A percentile compares a stretch with the other conserved stretches of the same genome.
Conservation (phyloP, 2,113 vertebrate species). For the Delphinus delphis region DNA sequence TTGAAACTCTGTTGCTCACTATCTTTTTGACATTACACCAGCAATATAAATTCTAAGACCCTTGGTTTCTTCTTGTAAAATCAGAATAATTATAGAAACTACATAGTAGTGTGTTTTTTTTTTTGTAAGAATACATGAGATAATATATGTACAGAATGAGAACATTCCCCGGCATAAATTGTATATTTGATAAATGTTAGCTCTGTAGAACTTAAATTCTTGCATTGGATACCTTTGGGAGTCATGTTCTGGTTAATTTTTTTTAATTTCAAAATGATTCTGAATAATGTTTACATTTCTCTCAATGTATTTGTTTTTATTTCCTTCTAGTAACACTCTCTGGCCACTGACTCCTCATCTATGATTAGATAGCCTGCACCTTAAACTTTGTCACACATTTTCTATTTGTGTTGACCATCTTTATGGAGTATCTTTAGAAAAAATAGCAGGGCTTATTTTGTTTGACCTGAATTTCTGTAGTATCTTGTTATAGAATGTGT, state of each 20-base stretch:
- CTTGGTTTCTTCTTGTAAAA: constrained; percentile 2
- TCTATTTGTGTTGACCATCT: background rate
- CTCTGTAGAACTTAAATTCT: constrained; percentile 7
- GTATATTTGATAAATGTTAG: background rate
- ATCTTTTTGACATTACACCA: background rate
- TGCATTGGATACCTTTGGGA: background rate
- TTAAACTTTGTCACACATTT: background rate
- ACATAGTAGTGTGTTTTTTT: background rate
- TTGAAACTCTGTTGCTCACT: background rate
- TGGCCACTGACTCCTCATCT: background rate
- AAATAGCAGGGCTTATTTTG: background rate
- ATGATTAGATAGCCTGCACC: background rate
- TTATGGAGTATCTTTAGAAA: constrained; percentile 15
- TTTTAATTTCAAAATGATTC: background rate
- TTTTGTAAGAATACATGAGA: background rate
- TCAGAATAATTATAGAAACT: background rate
- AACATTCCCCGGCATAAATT: constrained; percentile 16
- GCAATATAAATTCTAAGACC: background rate
- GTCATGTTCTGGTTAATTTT: background rate
- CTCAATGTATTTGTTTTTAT: background rate
- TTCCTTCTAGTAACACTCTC: background rate
- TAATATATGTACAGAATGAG: background rate
- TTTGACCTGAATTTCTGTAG: background rate
- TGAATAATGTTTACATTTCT: background rate
- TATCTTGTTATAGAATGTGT: background rate